Evolutionary conservation across 2,113 vertebrate genomes (phyloP), one percentile per base, ranked within the genome.

Genomic region (Tamias sibiricus): DNA sequence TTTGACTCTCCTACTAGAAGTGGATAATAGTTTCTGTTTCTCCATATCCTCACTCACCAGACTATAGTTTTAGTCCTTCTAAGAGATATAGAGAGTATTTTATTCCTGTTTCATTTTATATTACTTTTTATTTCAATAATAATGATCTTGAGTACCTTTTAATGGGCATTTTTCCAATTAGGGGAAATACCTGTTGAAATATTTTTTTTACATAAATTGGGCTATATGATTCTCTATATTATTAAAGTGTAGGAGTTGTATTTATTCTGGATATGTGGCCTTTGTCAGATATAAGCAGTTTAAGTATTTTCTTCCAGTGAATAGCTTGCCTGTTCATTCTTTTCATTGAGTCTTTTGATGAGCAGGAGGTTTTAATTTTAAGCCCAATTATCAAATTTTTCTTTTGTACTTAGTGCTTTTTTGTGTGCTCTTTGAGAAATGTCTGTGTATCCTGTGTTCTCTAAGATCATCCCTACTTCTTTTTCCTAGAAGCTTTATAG

Each of bases 331-430:
- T 44, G 68, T 68, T 17, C 6, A 28, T 20, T 76, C 52, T 89
- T 40, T 94, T 54, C 77, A 79, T 7, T 42, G 35, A 52, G 28
- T 40, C 14, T 83, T 94, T 71, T 87, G 28, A 90, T 66, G 10
- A 76, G 9, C 19, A 49, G 30, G 20, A 57, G 40, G 7, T 76
- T 79, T 76, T 54, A 75, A 77, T 87, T 35, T 75, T 12, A 89
- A 81, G 24, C n/a, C 4, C 16, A 83, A 35, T 30, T 90, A 74
- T 94, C 47, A 94, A 52, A 47, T n/a, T 74, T 87, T 95, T 64
- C 72, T 32, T 87, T 62, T 71, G 17, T 37, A 96, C 8, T 47
- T 77, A 49, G 8, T n/a, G 24, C 0, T 89, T 81, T 96, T 49
- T 72, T 49, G 24, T 90, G 35, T 37, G 12, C 9, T 88, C 4